Evolutionary conservation across 1,140 invertebrate species (phyloP), one percentile per base, ranked within the genome.

Genomic region (Euura lappo): DNA sequence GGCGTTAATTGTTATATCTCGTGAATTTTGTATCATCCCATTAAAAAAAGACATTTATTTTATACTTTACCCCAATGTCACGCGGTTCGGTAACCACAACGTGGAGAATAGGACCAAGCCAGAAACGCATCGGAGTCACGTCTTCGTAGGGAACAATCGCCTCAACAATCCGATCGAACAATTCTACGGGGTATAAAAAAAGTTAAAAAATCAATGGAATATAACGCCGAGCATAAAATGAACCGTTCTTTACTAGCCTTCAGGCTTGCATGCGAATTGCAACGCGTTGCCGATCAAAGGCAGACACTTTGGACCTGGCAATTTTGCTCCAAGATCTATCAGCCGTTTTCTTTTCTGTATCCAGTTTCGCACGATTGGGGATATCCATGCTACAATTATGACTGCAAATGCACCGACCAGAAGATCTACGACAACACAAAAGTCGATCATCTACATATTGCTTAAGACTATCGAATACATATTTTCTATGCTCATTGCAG

Each of bases 271-370:
- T 72, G 81, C 76, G 69, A 74, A 79, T 71, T 69, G 72, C 43
- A 83, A 77, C 60, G 84, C 84, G 73, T 88, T 88, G 42, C 88
- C 88, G 6, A 89, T 70, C 2, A 89, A 45, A 4, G 88, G 88
- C 0, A 88, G 45, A 3, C 84, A 75, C 8, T 79, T 79, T 2
- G 88, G 88, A 51, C 89, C 89, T 3, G 83, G 80, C 28, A 89
- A 78, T 73, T 75, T 81, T 8, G 65, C 45, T 28, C 28, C 28
- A 28, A 28, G 28, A 28, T 28, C 28, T 28, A 28, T 28, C 28
- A 28, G 28, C 28, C 28, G 28, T 28, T 28, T 28, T 28, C 28
- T 28, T 28, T 28, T 28, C 28, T 28, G 28, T 28, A 28, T 28
- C 28, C 28, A 28, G 28, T 28, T 28, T 28, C 28, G 28, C 28